Base-by-base conservation (phyloP, 2,113 vertebrate genomes). In the Ammodytes dubius region DNA sequence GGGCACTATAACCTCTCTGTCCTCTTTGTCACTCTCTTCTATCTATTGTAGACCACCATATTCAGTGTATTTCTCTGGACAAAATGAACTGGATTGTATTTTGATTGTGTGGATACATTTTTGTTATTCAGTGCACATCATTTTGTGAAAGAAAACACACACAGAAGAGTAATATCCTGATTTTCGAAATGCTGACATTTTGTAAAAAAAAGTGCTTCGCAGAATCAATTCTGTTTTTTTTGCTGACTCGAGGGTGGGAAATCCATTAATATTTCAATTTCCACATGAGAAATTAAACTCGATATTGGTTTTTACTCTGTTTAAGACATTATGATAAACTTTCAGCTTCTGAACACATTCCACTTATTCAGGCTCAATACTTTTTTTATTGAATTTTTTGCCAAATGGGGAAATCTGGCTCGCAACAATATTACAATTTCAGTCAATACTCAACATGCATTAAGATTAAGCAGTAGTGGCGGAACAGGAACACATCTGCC, bases 91-190 rank as follows among this genome's bases (percentile, higher is more conserved):
- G 9, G n/a, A 76, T 78, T 60, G 2, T 17, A 27, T 74, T 69
- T 50, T 11, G 54, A 71, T 43, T 47, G 9, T 27, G 10, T 46
- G 45, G 64, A 75, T 12, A 15, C 12, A 8, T 0, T 49, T 61
- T 80, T 77, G 15, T 59, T 59, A 47, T 77, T 77, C 58, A 37
- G 6, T 60, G 17, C 46, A 37, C 5, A 40, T 63, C 27, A 71
- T 66, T 49, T 57, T 15, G 46, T 27, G 35, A 37, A 2, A 46
- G 40, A 65, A 74, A 74, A 19, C 54, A 35, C 3, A 47, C n/a
- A 77, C 35, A 27, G 56, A 7, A 53, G 17, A 39, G 2, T 19
- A 15, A 66, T 40, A 47, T 56, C 15, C n/a, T 47, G 6, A 1
- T 19, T 67, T 69, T 57, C 47, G 27, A 27, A 58, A 45, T 6